Evolutionary conservation across 2,888 invertebrate genomes (phyloP).

Genomic region (Pelosia muscerda): DNA sequence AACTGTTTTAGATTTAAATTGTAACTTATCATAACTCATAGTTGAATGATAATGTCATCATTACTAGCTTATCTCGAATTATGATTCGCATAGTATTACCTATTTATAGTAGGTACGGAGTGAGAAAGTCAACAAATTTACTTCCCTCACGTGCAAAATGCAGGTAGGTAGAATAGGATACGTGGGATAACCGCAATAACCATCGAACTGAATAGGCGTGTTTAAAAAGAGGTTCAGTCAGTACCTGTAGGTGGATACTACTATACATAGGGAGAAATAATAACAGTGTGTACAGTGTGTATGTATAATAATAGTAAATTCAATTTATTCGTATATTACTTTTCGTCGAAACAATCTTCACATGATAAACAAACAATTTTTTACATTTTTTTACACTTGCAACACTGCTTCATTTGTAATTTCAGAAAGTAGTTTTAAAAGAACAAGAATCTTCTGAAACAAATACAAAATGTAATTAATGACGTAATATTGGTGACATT

Average conservation of each 20-base stretch:
- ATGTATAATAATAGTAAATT: slow-evolving; percentile 11
- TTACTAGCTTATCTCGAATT: too few relatives aligned
- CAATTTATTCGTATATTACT: slow-evolving; percentile 21
- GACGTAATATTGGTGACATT: background rate
- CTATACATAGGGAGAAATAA: background rate
- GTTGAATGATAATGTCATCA: too few relatives aligned
- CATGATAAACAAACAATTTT: slow-evolving; percentile 48
- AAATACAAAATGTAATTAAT: background rate
- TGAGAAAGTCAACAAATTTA: too few relatives aligned
- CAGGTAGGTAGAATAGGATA: too few relatives aligned
- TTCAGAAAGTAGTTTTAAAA: slow-evolving; percentile 59
- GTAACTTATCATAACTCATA: too few relatives aligned
- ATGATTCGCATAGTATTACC: too few relatives aligned
- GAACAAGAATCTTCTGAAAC: slow-evolving; percentile 77
- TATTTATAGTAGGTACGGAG: too few relatives aligned
- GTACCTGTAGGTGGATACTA: background rate
- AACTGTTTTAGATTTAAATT: too few relatives aligned
- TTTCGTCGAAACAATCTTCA: slow-evolving; percentile 39
- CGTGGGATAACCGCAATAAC: too few relatives aligned
- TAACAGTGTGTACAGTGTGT: background rate
- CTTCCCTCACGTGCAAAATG: too few relatives aligned
- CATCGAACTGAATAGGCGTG: too few relatives aligned
- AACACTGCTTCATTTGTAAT: slow-evolving; percentile 31
- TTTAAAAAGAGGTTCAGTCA: too few relatives aligned
- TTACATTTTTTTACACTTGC: slow-evolving; percentile 24